These are phyloP conservation scores for Mantis religiosa DNA, from an alignment of 2,888 invertebrate genomes.

Conservation along the genomic window DNA sequence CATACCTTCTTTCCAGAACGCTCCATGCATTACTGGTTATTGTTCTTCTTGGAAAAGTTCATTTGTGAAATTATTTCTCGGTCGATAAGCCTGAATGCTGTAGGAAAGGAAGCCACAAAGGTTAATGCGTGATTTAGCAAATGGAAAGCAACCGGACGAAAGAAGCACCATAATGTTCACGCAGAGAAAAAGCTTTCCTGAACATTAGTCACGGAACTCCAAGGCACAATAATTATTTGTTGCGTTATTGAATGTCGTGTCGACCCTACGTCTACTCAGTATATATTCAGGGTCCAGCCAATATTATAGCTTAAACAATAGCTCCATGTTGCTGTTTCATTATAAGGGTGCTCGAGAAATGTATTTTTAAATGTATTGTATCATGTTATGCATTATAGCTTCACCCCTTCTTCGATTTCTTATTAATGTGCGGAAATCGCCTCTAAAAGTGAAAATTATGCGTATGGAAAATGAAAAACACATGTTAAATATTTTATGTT, in stretches of 20 bases:
- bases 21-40: background rate
- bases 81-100: background rate
- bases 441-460: too few relatives aligned
- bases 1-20: background rate
- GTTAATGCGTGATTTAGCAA: background rate
- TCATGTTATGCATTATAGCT: too few relatives aligned
- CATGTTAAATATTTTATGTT: too few relatives aligned
- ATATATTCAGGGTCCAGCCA: too few relatives aligned
- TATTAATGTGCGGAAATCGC: too few relatives aligned
- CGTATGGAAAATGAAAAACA: too few relatives aligned
- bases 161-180: background rate
- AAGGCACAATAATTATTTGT: background rate
- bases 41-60: background rate
- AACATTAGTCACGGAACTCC: background rate
- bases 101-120: background rate
- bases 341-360: too few relatives aligned
- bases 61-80: background rate
- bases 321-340: too few relatives aligned
- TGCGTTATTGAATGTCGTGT: constrained; percentile 7
- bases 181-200: background rate
- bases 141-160: background rate
- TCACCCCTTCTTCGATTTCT: too few relatives aligned
- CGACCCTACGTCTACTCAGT: background rate
- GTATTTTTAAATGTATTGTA: too few relatives aligned
- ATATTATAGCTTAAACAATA: too few relatives aligned